Base-by-base conservation (phyloP, 1,140 invertebrate species). In the Manduca sexta region DNA sequence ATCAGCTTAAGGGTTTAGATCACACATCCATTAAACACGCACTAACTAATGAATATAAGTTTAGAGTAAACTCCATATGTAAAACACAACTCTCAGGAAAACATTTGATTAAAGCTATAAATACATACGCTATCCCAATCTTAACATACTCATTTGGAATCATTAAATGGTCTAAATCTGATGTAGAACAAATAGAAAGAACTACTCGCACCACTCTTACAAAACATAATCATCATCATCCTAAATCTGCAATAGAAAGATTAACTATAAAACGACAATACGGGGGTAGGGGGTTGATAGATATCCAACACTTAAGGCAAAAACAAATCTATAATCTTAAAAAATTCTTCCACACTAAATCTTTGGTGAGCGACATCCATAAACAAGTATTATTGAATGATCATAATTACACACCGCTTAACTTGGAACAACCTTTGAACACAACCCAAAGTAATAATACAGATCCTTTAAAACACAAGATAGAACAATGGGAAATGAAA, bases 111-210 rank as follows among this genome's bases (percentile, higher is more conserved):
- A 69, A 64, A 56, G 49, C 58, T 14, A 17, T 69, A n/a, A 69
- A 69, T 15, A 58, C 58, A 10, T 69, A 52, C 12, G 61, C 61
- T 1, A 52, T 64, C 2, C 61, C 61, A 4, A 45, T 64, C 4
- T 14, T 64, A 11, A 61, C 61, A 1, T 68, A 64, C 17, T 60
- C 55, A 3, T 54, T 67, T 47, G 59, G 59, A 13, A 38, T 65
- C 1, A 53, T 61, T 7, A 61, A 59, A 42, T 66, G 51, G 53
- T 34, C 40, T 7, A 48, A 52, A 37, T 55, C 50, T 15, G 51
- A 65, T 33, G 38, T 58, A 18, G 16, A 52, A 41, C 17, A 45
- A 14, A 11, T 60, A 41, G 52, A 62, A 51, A 40, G 31, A 46
- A 63, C 2, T 3, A 21, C 52, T 17, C 21, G 56, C 7, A 54